Percentiles rank a stretch among this genome's conserved stretches.
Evolutionary conservation across 2,113 vertebrate genomes (phyloP).

Genomic region (Azemiops feae): DNA sequence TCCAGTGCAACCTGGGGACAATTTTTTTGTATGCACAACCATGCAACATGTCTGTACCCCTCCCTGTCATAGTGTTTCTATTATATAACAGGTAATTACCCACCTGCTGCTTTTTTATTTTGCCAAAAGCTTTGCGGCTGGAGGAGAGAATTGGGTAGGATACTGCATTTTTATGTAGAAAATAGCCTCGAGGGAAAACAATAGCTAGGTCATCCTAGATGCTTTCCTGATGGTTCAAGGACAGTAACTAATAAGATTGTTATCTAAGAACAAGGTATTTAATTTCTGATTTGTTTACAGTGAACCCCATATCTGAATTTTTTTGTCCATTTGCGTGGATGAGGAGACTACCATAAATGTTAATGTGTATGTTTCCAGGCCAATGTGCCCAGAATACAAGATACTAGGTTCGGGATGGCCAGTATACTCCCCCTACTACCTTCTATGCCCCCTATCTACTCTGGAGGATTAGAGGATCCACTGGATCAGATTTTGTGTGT

Average conservation of each 20-base stretch:
- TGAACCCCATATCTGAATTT: not conserved
- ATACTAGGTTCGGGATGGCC: not conserved
- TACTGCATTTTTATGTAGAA: not conserved
- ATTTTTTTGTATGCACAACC: not conserved
- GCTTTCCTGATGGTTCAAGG: not conserved
- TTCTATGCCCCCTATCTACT: not conserved
- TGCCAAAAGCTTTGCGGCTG: not conserved
- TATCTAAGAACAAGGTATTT: not conserved
- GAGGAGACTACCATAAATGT: not conserved
- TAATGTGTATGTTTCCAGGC: not conserved
- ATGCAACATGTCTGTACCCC: not conserved
- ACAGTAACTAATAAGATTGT: not conserved
- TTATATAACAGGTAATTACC: not conserved
- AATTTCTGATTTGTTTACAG: not conserved
- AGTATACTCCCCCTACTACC: fast-evolving
- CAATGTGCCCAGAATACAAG: not conserved
- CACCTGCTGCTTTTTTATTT: not conserved
- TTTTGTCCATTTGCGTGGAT: not conserved
- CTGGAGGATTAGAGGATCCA: not conserved
- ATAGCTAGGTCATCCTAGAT: not conserved
- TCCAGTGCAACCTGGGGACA: not conserved
- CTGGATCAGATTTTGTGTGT: too few relatives aligned
- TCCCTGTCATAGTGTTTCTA: not conserved
- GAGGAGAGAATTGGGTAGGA: not conserved
- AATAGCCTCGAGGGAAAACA: not conserved